Conservation (phyloP, 1,140 invertebrate genomes). For the Phenacoccus solenopsis region DNA sequence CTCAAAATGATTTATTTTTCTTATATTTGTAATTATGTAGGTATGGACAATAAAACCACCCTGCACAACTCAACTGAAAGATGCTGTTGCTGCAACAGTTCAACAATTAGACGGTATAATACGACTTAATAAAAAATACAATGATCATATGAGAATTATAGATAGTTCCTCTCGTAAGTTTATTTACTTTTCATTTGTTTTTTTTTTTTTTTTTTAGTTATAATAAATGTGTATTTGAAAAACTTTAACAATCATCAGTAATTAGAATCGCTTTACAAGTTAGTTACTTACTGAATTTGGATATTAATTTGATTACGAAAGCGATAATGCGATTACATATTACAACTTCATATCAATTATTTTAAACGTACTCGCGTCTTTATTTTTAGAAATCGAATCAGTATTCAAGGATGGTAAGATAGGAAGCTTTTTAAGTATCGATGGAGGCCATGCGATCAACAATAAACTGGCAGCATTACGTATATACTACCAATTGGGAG, state of each 20-base stretch:
- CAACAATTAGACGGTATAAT: conserved; percentile 73
- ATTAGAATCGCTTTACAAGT: no score
- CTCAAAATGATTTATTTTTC: not conserved
- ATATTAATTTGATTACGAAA: not conserved
- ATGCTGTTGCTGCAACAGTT: conserved; percentile 56
- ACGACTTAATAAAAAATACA: conserved; percentile 32
- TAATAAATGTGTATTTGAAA: no score
- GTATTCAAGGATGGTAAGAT: conserved; percentile 49
- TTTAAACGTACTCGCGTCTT: no score
- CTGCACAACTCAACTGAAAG: conserved; percentile 50
- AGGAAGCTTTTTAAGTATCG: conserved; percentile 69
- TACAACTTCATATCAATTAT: not conserved
- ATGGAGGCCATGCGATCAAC: conserved; percentile 64
- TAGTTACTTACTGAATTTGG: no score
- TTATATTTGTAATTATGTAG: conserved; percentile 4
- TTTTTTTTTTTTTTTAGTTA: no score
- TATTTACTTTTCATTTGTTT: no score
- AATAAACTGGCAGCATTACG: conserved; percentile 51
- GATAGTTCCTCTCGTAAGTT: no score
- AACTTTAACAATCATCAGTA: no score
- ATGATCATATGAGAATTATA: not conserved
- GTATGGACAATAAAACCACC: conserved; percentile 13
- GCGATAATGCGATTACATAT: not conserved
- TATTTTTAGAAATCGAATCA: not conserved
- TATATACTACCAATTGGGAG: conserved; percentile 54